Evolutionary conservation across 2,888 invertebrate genomes (phyloP), one percentile per base, ranked within the genome.

Genomic region (Camptogramma bilineatum): DNA sequence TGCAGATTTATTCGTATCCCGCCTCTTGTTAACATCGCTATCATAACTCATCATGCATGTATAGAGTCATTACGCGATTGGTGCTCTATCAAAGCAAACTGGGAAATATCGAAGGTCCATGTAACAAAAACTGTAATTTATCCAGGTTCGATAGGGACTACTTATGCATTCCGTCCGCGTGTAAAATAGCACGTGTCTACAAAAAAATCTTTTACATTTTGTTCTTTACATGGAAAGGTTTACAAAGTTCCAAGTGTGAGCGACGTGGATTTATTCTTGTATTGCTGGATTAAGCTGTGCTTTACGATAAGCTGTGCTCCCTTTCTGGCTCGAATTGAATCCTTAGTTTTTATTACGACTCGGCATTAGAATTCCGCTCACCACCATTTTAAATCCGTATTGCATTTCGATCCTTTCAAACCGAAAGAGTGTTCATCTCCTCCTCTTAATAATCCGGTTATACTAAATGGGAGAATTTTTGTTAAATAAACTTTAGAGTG

Each of bases 261-360:
- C 68, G 74, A 72, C 60, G 64, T 66, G 74, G 80, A 77, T 82
- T 81, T 80, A 75, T 74, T 74, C 73, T 77, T 77, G 76, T 81
- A 83, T 81, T 81, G 75, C 74, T 61, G 79, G 85, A 82, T 85
- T 83, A 83, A 72, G 73, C 70, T 64, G 65, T 77, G 72, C 74
- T 77, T 71, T 64, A 72, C 74, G 71, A 71, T 80, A 83, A 84
- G 79, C 82, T 75, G 68, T 71, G 68, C 71, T 74, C 73, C 74
- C 73, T 71, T 70, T 74, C 75, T 69, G 69, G 64, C 71, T 76
- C 64, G 69, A 79, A 83, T 82, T 82, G 82, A 82, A 82, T 80
- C 76, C 80, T 82, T 76, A 77, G 78, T 84, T 83, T 82, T 85
- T 82, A 83, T 81, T 76, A 73, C 76, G 66, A 63, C 63, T 64